A percentile compares a stretch with the other conserved stretches of the same genome.
These are phyloP conservation scores for Rallus crepitans DNA, from an alignment of 2,797 vertebrate species.

Conservation along the genomic window DNA sequence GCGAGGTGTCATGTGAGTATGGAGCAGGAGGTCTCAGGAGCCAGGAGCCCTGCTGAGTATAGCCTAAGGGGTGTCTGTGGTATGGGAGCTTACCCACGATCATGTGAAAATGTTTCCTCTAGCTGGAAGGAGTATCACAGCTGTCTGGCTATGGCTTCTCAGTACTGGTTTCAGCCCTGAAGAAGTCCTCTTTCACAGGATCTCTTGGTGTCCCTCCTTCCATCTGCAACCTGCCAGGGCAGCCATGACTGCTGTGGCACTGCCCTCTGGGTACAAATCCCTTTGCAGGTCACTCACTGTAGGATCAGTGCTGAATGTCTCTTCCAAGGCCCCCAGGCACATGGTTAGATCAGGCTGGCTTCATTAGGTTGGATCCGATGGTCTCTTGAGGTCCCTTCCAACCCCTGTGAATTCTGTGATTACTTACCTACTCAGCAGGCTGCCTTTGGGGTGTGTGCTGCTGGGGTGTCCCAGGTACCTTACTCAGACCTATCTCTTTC, in stretches of 20 bases:
- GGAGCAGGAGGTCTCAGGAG: not conserved
- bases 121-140: not conserved
- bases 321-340: not conserved
- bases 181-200: not conserved
- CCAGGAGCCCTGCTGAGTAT: not conserved
- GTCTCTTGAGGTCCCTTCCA: no score
- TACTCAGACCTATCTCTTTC: not conserved
- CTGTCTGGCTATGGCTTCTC: not conserved
- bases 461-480: not conserved
- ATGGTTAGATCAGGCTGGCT: not conserved
- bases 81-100: rapidly evolving
- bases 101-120: not conserved
- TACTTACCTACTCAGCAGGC: not conserved
- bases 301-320: not conserved
- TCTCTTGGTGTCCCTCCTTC: not conserved
- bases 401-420: no score
- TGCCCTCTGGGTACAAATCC: not conserved
- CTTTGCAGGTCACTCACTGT: not conserved
- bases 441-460: not conserved
- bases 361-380: not conserved
- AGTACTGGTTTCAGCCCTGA: not conserved
- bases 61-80: not conserved
- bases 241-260: rapidly evolving
- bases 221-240: not conserved
- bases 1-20: not conserved